These are phyloP conservation scores for Netelia inedita DNA, from an alignment of 2,888 invertebrate genomes.

Conservation along the genomic window DNA sequence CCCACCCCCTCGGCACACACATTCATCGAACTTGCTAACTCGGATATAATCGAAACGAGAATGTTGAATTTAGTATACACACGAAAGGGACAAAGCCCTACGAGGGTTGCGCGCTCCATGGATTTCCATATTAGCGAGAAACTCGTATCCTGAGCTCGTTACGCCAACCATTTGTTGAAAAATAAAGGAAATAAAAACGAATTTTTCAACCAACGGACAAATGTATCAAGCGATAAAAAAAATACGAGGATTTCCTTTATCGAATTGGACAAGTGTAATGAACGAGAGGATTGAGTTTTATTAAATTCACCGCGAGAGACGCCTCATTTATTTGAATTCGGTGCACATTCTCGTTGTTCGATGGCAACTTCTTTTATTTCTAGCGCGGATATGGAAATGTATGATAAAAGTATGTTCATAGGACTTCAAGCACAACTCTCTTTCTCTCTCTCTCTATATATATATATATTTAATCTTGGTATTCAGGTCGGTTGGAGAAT, in stretches of 20 bases:
- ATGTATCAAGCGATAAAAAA: slow-evolving; percentile 6
- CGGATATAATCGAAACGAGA: slow-evolving; percentile 62
- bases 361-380: slow-evolving; percentile 5
- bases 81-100: slow-evolving; percentile 52
- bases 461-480: neutral
- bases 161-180: slow-evolving; percentile 6
- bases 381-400: neutral
- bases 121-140: slow-evolving; percentile 53
- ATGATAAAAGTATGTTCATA: slow-evolving; percentile 38
- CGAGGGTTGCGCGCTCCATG: slow-evolving; percentile 29
- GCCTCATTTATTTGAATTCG: slow-evolving; percentile 36
- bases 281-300: slow-evolving; percentile 38
- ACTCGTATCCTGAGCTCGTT: slow-evolving; percentile 13
- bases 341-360: neutral
- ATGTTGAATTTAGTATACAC: slow-evolving; percentile 38
- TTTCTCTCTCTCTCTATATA: neutral
- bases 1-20: slow-evolving; percentile 27
- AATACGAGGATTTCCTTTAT: slow-evolving; percentile 14
- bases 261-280: slow-evolving; percentile 18
- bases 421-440: neutral
- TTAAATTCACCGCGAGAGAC: neutral
- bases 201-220: slow-evolving; percentile 2
- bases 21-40: slow-evolving; percentile 66
- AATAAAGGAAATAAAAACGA: slow-evolving; percentile 12
- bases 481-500: slow-evolving; percentile 6